Conservation (phyloP, 2,797 vertebrate genomes). For the Coracias cyanogaster region DNA sequence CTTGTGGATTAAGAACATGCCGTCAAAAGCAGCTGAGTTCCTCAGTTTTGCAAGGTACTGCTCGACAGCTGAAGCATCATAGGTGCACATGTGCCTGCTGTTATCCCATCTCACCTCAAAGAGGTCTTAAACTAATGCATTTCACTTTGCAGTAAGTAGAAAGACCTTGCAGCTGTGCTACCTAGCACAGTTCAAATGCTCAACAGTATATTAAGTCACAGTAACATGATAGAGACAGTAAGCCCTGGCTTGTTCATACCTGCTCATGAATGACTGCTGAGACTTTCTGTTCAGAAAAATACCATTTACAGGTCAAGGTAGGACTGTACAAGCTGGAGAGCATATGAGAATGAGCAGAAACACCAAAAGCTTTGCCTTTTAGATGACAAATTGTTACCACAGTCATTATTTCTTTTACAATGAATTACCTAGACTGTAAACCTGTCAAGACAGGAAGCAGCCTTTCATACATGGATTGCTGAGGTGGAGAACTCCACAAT, state of each 20-base stretch:
- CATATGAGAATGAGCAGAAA: background rate
- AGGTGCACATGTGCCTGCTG: background rate
- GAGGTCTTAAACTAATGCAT: background rate
- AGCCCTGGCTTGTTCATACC: background rate
- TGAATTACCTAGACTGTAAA: background rate
- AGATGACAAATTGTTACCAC: background rate
- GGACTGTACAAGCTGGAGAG: background rate
- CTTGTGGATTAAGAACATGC: background rate
- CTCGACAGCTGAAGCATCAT: background rate
- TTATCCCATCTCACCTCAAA: background rate
- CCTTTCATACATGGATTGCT: background rate
- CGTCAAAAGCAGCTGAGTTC: background rate
- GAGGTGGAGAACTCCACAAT: fast-evolving
- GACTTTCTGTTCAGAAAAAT: background rate
- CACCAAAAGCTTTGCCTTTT: background rate
- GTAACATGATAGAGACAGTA: background rate
- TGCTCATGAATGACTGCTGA: background rate
- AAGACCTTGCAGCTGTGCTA: background rate
- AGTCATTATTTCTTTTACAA: background rate
- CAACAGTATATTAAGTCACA: background rate
- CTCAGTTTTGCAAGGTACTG: background rate
- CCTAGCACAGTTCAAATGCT: background rate
- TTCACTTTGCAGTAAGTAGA: background rate
- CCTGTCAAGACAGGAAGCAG: background rate
- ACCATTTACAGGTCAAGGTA: background rate